These are phyloP conservation scores for Lithobates pipiens DNA, from an alignment of 2,797 vertebrate genomes.

Conservation along the genomic window DNA sequence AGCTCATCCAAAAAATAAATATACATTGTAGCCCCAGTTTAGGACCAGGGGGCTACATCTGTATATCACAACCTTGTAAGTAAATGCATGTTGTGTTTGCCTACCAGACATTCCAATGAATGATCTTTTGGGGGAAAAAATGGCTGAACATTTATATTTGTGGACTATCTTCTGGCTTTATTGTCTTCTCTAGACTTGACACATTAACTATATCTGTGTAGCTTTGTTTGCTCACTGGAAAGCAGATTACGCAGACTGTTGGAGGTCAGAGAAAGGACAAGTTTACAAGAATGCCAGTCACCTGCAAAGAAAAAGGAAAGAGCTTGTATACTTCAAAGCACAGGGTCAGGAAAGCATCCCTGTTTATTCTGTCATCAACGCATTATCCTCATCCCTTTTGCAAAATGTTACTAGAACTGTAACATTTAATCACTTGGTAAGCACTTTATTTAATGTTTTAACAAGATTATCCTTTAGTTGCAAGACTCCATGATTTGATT, in stretches of 20 bases:
- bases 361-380: slow-evolving; percentile 28
- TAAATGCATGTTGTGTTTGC: not conserved
- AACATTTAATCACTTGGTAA: slow-evolving; percentile 28
- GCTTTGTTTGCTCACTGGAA: slow-evolving; percentile 32
- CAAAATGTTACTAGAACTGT: slow-evolving; percentile 1
- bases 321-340: slow-evolving; percentile 29
- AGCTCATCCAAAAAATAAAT: too few relatives aligned
- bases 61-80: not conserved
- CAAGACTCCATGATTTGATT: not conserved
- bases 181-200: slow-evolving; percentile 18
- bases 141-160: not conserved
- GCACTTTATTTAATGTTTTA: slow-evolving; percentile 17
- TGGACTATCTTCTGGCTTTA: not conserved
- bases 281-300: not conserved
- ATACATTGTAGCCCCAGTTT: too few relatives aligned
- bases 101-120: not conserved
- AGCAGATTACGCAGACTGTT: slow-evolving; percentile 12
- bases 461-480: slow-evolving; percentile 1
- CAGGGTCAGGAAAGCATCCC: slow-evolving; percentile 13
- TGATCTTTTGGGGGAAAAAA: not conserved
- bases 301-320: not conserved
- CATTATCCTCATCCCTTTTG: not conserved
- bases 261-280: slow-evolving; percentile 50
- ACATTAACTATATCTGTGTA: slow-evolving; percentile 38
- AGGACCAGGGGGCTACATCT: too few relatives aligned